Conservation (phyloP, 2,113 vertebrate species). For the Sphaerodactylus townsendi region DNA sequence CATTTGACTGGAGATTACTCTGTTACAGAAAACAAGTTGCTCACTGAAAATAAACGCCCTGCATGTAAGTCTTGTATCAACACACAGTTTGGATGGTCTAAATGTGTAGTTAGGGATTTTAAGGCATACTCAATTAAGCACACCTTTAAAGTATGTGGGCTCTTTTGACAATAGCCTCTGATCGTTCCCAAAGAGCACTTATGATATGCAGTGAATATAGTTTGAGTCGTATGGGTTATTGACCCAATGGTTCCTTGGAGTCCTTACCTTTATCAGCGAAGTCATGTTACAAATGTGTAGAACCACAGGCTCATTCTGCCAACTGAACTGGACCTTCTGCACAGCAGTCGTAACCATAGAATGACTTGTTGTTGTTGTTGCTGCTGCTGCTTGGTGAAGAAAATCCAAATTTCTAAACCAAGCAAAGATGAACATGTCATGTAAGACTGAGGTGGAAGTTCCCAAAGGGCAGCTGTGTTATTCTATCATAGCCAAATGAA, state of each 20-base stretch:
- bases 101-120: slow-evolving; percentile 16
- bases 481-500: too few relatives aligned
- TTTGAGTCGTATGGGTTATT: slow-evolving; percentile 15
- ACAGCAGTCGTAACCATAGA: not conserved
- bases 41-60: not conserved
- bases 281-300: not conserved
- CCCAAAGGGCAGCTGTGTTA: too few relatives aligned
- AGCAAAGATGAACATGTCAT: too few relatives aligned
- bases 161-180: slow-evolving; percentile 12
- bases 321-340: not conserved
- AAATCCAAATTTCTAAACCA: too few relatives aligned
- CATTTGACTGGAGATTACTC: not conserved
- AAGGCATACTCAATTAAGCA: slow-evolving; percentile 23
- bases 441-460: too few relatives aligned
- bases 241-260: slow-evolving; percentile 16
- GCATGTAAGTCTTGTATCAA: slow-evolving; percentile 28
- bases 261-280: not conserved
- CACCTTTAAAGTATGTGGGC: not conserved
- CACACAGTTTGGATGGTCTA: slow-evolving; percentile 23
- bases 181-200: slow-evolving; percentile 9
- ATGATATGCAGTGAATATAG: not conserved
- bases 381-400: too few relatives aligned
- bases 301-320: not conserved
- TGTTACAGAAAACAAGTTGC: not conserved
- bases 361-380: too few relatives aligned